Percentiles rank a stretch among this genome's conserved stretches.
phyloP scores from a whole-genome alignment of 2,797 vertebrate genomes.

The Peromyscus nudipes region DNA sequence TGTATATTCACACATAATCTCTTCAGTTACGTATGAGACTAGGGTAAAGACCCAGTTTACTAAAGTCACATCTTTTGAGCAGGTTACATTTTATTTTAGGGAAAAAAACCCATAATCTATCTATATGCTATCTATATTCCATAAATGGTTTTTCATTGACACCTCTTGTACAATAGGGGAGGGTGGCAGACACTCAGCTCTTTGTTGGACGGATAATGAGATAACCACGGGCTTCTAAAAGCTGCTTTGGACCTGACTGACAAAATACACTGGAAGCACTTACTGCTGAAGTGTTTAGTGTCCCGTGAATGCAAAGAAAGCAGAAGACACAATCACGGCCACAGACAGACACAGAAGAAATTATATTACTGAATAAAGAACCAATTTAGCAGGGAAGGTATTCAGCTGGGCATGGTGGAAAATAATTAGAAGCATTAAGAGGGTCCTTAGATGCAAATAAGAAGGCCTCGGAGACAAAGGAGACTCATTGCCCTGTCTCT shows the following conservation, averaged over 20 bases:
- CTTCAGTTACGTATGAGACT: neutral
- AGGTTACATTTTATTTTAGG: slow-evolving; percentile 55
- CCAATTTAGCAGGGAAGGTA: slow-evolving; percentile 48
- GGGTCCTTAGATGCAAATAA: slow-evolving; percentile 25
- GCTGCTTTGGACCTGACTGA: slow-evolving; percentile 2
- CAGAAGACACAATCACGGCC: neutral
- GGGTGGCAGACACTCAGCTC: neutral
- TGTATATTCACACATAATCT: neutral
- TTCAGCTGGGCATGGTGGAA: neutral
- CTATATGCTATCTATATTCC: neutral
- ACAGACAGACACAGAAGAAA: slow-evolving; percentile 8
- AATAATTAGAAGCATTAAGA: slow-evolving; percentile 51
- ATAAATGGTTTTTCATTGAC: neutral
- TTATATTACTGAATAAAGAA: slow-evolving; percentile 39
- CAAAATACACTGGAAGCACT: slow-evolving; percentile 8
- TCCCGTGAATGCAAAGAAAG: slow-evolving; percentile 51
- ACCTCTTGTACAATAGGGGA: neutral
- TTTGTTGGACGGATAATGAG: neutral
- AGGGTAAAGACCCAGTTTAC: neutral
- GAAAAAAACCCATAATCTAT: neutral
- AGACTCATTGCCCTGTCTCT: neutral
- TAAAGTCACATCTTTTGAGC: neutral
- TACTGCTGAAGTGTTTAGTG: slow-evolving; percentile 20
- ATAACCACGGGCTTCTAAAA: neutral
- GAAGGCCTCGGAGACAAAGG: slow-evolving; percentile 35